Evolutionary conservation across 1,140 invertebrate species (phyloP).

Genomic region (Artemia franciscana): DNA sequence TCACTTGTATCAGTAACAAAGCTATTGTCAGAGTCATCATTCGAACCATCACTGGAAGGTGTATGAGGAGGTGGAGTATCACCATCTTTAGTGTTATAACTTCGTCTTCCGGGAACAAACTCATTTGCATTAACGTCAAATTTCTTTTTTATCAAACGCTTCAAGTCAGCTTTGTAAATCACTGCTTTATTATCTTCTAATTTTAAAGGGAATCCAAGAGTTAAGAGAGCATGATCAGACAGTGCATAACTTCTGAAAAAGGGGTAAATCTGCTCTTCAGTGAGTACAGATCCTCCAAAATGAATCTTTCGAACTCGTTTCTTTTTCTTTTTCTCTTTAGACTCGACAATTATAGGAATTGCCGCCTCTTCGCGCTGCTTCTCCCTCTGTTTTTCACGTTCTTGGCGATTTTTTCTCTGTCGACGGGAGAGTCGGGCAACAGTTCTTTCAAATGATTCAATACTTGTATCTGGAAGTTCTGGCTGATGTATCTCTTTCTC

Average conservation of each 20-base stretch:
- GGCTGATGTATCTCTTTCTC: neutral
- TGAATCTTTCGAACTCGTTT: conserved; percentile 15
- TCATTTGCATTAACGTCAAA: conserved; percentile 36
- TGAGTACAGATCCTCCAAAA: neutral
- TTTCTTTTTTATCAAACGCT: conserved; percentile 10
- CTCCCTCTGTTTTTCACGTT: neutral
- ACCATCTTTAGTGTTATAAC: neutral
- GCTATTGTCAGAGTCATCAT: conserved; percentile 17
- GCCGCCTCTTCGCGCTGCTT: conserved; percentile 3
- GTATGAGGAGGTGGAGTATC: neutral
- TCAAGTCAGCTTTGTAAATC: conserved; percentile 24
- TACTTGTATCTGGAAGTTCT: neutral
- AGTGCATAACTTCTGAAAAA: conserved; percentile 33
- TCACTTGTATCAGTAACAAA: conserved; percentile 10
- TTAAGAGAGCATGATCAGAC: conserved; percentile 32
- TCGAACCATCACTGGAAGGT: conserved; percentile 8
- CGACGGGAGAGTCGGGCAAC: conserved; percentile 11
- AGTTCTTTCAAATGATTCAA: conserved; percentile 16
- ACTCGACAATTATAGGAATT: conserved; percentile 18
- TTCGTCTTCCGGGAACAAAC: conserved; percentile 24
- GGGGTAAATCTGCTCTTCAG: conserved; percentile 9
- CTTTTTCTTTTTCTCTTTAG: conserved; percentile 21
- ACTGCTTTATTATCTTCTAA: conserved; percentile 31
- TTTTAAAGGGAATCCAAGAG: conserved; percentile 45
- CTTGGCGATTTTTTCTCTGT: conserved; percentile 9